phyloP scores from a whole-genome alignment of 1,140 invertebrate species.

The Lasaia peninsularis region DNA sequence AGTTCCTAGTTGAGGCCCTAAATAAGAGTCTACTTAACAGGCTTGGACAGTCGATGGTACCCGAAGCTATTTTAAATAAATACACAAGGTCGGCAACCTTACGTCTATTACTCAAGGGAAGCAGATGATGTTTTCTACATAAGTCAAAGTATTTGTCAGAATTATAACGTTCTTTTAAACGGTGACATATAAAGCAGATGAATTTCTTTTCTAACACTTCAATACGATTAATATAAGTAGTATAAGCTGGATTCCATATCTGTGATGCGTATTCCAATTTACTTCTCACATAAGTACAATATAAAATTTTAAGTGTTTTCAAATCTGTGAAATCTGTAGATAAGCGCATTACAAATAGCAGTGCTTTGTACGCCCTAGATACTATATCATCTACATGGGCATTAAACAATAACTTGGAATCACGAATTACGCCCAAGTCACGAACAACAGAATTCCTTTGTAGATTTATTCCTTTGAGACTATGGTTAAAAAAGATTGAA shows the following conservation, averaged over 20 bases:
- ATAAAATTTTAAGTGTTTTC: background rate
- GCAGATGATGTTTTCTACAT: too few species aligned
- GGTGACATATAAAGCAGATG: too few species aligned
- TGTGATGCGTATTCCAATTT: background rate
- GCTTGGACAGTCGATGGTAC: too few species aligned
- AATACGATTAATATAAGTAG: background rate
- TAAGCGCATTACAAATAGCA: constrained; percentile 1
- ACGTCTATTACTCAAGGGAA: too few species aligned
- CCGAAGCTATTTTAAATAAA: too few species aligned
- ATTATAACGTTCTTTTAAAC: too few species aligned
- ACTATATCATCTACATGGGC: background rate
- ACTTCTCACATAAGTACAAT: background rate
- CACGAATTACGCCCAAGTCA: constrained; percentile 1
- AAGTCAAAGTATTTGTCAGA: too few species aligned
- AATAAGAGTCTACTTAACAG: too few species aligned
- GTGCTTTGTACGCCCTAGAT: constrained; percentile 2
- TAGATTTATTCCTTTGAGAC: background rate
- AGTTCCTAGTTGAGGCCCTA: too few species aligned
- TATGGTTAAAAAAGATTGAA: background rate
- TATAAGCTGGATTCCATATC: background rate
- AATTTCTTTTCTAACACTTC: too few species aligned
- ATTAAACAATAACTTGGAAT: constrained; percentile 8
- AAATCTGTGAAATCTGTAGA: background rate
- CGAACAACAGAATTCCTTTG: background rate
- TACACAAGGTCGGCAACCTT: too few species aligned